These are phyloP conservation scores for Calycopis cecrops DNA, from an alignment of 1,140 invertebrate genomes.

Conservation along the genomic window DNA sequence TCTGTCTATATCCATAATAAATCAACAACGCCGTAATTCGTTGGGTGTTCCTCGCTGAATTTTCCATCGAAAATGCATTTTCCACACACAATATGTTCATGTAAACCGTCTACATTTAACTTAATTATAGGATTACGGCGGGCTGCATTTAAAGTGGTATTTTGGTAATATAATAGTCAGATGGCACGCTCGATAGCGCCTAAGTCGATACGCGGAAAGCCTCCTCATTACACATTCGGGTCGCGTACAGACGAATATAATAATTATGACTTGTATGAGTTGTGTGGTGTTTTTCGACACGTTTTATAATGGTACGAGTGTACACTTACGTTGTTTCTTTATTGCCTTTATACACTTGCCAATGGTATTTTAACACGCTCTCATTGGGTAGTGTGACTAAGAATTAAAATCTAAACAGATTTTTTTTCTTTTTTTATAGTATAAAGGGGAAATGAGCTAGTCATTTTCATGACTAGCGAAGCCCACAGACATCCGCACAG, in stretches of 20 bases:
- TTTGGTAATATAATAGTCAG: conserved; percentile 73
- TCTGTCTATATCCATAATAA: conserved; percentile 50
- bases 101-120: conserved; percentile 59
- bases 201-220: conserved; percentile 63
- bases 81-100: conserved; percentile 52
- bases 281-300: conserved; percentile 27
- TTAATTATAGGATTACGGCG: conserved; percentile 70
- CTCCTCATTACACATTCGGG: conserved; percentile 65
- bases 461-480: too few relatives aligned
- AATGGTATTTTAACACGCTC: too few relatives aligned
- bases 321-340: conserved; percentile 1
- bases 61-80: conserved; percentile 65
- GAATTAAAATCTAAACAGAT: too few relatives aligned
- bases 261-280: conserved; percentile 63
- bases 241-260: conserved; percentile 66
- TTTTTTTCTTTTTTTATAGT: too few relatives aligned
- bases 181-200: conserved; percentile 69
- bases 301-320: background rate
- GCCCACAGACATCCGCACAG: too few relatives aligned
- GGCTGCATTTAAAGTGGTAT: conserved; percentile 70
- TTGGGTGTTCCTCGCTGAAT: conserved; percentile 46
- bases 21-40: conserved; percentile 43
- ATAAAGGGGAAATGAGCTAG: too few relatives aligned
- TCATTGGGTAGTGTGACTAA: too few relatives aligned
- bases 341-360: too few relatives aligned